These are phyloP conservation scores for Thamnophis sirtalis DNA, from an alignment of 2,113 vertebrate genomes.

Conservation along the genomic window DNA sequence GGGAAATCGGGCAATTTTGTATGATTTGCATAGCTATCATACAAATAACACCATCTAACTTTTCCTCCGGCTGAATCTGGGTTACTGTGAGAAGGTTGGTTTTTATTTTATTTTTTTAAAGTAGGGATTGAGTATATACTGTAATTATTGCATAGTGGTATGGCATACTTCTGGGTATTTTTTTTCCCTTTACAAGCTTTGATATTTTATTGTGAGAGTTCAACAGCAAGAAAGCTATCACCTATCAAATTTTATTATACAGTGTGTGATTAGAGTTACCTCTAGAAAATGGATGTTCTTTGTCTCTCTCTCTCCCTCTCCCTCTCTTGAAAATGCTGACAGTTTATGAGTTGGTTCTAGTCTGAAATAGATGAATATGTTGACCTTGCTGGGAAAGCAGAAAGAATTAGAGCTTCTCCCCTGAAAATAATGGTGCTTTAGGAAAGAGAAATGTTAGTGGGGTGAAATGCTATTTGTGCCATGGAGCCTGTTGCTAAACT, in stretches of 20 bases:
- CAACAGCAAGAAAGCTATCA: neutral
- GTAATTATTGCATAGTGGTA: neutral
- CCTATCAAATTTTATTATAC: neutral
- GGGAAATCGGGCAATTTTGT: neutral
- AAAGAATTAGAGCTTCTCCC: neutral
- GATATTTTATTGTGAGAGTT: neutral
- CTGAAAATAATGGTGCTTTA: neutral
- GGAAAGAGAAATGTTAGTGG: neutral
- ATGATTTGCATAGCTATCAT: neutral
- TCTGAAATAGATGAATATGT: neutral
- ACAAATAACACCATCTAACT: neutral
- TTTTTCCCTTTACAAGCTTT: neutral
- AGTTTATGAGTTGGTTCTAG: neutral
- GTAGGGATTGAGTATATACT: neutral
- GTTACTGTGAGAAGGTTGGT: neutral
- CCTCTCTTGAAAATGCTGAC: neutral
- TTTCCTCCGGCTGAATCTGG: neutral
- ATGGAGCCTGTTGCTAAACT: neutral
- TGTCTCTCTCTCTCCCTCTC: neutral
- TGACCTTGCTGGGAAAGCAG: neutral
- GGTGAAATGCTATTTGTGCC: neutral
- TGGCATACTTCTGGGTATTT: neutral
- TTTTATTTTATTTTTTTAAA: neutral
- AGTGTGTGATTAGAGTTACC: neutral
- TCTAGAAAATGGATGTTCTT: neutral